Base-by-base conservation (phyloP, 2,113 vertebrate genomes). In the Tragelaphus buxtoni region DNA sequence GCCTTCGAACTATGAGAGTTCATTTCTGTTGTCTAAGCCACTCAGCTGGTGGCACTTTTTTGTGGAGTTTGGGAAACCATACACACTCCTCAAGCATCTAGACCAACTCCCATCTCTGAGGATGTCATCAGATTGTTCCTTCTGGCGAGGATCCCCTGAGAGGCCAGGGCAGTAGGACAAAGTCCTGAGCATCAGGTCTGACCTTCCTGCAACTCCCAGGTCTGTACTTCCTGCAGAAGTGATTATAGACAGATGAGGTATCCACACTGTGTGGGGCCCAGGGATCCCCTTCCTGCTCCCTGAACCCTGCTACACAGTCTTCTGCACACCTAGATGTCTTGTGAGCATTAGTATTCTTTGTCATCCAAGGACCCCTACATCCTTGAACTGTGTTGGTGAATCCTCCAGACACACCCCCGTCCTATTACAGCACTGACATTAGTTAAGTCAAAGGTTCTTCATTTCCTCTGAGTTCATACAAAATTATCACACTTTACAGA, bases 251-350 rank as follows among this genome's bases (percentile, higher is more conserved):
- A 20, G 32, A 13, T 9, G 28, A 61, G 16, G 18, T 74, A 47
- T n/a, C 56, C 8, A 13, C 28, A 53, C 4, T 35, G 5, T 17
- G 0, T n/a, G 39, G n/a, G 81, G 35, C n/a, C 51, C 51, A 83
- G 76, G 11, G 2, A 95, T 12, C 12, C 32, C 9, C 18, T 47
- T 42, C 24, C 2, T 49, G 35, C 42, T n/a, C 18, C 2, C 3
- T 42, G 17, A 63, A 42, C 14, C 39, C 13, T 14, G 18, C 9
- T 30, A 42, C 35, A 3, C 2, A 10, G 26, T 13, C 53, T 61
- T 17, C 35, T 12, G 4, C 0, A 1, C 9, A 7, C 8, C 32
- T 45, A 13, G 45, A 14, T 9, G 9, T 22, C 56, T 81, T 2
- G 1, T 18, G 35, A 80, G 39, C 9, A 7, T 82, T 45, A 45